phyloP scores from a whole-genome alignment of 2,113 vertebrate species.

The Tupaia chinensis region DNA sequence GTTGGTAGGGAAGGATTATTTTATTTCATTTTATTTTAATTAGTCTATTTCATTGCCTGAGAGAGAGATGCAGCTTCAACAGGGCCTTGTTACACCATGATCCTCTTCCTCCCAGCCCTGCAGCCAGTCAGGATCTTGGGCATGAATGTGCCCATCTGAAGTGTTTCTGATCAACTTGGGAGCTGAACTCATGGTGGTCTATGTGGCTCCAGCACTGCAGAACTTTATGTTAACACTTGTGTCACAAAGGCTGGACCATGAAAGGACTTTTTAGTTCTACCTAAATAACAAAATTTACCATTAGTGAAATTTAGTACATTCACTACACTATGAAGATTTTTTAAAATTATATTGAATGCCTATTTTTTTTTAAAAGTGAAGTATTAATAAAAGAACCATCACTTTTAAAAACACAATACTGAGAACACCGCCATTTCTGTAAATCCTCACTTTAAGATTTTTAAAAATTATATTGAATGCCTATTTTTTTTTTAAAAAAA shows the following conservation, averaged over 20 bases:
- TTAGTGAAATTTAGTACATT: neutral
- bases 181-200: too few species aligned
- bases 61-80: too few species aligned
- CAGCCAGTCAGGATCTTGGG: too few species aligned
- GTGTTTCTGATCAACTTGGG: too few species aligned
- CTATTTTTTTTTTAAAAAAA: neutral
- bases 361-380: neutral
- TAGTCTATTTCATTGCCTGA: too few species aligned
- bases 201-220: too few species aligned
- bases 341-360: neutral
- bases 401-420: constrained; percentile 17
- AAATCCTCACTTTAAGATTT: neutral
- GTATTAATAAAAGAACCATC: neutral
- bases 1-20: neutral
- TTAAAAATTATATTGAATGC: neutral
- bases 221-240: too few species aligned
- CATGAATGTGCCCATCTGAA: too few species aligned
- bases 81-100: too few species aligned
- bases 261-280: neutral
- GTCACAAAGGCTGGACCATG: too few species aligned
- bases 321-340: neutral
- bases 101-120: too few species aligned
- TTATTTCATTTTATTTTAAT: neutral
- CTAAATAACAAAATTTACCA: neutral
- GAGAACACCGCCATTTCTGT: neutral